Base-by-base conservation (phyloP, 1,140 invertebrate genomes). In the Drosophila nigrodunni region DNA sequence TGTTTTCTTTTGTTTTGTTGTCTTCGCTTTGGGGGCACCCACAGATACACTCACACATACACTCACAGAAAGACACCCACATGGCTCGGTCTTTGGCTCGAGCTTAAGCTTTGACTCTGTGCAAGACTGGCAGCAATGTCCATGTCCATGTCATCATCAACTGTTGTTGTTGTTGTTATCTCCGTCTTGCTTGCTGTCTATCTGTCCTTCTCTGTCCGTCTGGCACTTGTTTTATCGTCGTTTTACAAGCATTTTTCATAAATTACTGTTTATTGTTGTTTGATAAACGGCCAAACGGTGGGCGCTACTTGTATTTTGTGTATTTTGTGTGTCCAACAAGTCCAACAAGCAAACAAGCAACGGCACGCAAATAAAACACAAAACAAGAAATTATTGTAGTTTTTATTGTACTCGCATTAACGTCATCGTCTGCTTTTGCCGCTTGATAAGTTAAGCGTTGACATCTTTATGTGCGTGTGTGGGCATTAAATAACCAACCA, bases 231-330 rank as follows among this genome's bases (percentile, higher is more conserved):
- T 88, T 88, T 88, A 88, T 88, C 85, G 85, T 88, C 85, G 85
- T 85, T 88, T 88, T 88, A 88, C 85, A 88, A 88, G 85, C 85
- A 88, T 88, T 88, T 89, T 88, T 88, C 85, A 88, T 88, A 88
- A 88, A 88, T 88, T 88, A 88, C 85, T 85, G 85, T 88, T 88
- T 88, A 88, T 88, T 88, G 85, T 88, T 88, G 85, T 88, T 88
- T 85, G 85, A 88, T 88, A 88, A 88, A 85, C 85, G 85, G 80
- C 61, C 77, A 89, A 30, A 67, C 77, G 74, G 85, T 88, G 85
- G 85, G 85, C 85, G 85, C 85, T 88, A 88, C 85, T 88, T 80
- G 85, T 89, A 89, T 89, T 73, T 80, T 88, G 66, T 71, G 52
- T 71, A 60, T 74, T 68, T 54, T 73, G 80, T 83, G 73, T 65